phyloP scores from a whole-genome alignment of 2,888 invertebrate genomes.

The Tachina lurida region DNA sequence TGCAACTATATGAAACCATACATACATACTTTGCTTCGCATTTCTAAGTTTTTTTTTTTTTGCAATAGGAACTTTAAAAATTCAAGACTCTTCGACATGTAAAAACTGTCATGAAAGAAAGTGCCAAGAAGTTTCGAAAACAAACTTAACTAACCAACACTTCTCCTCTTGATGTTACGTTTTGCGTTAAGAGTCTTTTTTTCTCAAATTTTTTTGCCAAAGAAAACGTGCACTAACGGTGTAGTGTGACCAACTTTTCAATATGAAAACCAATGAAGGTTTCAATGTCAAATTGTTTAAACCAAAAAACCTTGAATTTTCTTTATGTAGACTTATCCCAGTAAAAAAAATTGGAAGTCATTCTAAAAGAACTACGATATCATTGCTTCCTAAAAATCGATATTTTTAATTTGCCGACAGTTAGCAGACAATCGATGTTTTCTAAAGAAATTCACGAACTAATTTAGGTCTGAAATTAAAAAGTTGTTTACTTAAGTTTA shows the following conservation, averaged over 20 bases:
- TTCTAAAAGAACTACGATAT: too few species aligned
- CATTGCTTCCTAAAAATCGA: too few species aligned
- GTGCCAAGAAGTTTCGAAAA: slow-evolving; percentile 48
- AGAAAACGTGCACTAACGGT: background rate
- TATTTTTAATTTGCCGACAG: too few species aligned
- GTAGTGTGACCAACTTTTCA: slow-evolving; percentile 19
- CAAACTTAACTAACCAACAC: slow-evolving; percentile 69
- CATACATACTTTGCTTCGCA: background rate
- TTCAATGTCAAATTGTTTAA: background rate
- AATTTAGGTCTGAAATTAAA: too few species aligned
- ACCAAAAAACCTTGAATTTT: background rate
- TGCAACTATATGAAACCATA: slow-evolving; percentile 9
- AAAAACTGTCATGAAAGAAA: slow-evolving; percentile 16
- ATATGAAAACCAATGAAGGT: background rate
- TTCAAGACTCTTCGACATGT: slow-evolving; percentile 65
- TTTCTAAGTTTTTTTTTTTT: slow-evolving; percentile 1
- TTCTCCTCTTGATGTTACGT: slow-evolving; percentile 53
- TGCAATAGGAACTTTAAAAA: slow-evolving; percentile 55
- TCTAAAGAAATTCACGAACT: too few species aligned
- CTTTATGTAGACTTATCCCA: too few species aligned
- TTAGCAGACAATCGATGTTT: too few species aligned
- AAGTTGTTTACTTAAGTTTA: too few species aligned
- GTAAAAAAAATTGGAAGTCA: too few species aligned
- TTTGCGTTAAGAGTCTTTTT: slow-evolving; percentile 8
- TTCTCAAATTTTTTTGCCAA: background rate